Base-by-base conservation (phyloP, 2,797 vertebrate species). In the Epinephelus malabaricus region DNA sequence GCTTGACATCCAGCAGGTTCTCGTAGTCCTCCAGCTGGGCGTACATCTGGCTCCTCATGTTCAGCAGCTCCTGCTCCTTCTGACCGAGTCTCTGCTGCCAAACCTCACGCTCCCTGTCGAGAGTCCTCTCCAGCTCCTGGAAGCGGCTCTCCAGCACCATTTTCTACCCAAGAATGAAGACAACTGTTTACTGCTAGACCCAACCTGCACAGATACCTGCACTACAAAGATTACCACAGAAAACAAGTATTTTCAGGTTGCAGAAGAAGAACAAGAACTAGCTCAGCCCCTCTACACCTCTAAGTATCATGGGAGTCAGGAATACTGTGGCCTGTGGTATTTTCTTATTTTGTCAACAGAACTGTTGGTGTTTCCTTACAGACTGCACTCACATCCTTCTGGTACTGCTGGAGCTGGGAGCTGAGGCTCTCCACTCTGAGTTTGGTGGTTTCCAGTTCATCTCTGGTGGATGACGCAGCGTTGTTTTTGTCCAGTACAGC, bases 1-100 rank as follows among this genome's bases (percentile, higher is more conserved):
- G 84, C 78, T 97, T 97, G 58, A 96, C 92, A 45, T 96, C 97
- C 73, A 97, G 87, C 79, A 97, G 95, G 76, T 94, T 93, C 80
- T 95, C 95, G 40, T 97, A 96, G 43, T 97, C 96, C 66, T 97
- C 95, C 84, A 97, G 77, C 89, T 96, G 96, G 3, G 47, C 67
- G 83, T 91, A 94, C 92, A 95, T 92, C 81, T 93, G 90, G 73
- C 88, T 88, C 46, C 92, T 93, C 79, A 94, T 87, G 62, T 79
- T 66, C 0, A 73, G 71, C 76, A 97, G 88, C 88, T 97, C 96
- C 86, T 92, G 83, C 19, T 97, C 96, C 88, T 95, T 97, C 75
- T 96, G 95, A 27, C 62, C 79, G n/a, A 96, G 80, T n/a, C 71
- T 86, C 50, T 92, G 95, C 49, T 86, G 95, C 81, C 93, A 86